Conservation (phyloP, 2,797 vertebrate species). For the Syngnathus rostellatus region DNA sequence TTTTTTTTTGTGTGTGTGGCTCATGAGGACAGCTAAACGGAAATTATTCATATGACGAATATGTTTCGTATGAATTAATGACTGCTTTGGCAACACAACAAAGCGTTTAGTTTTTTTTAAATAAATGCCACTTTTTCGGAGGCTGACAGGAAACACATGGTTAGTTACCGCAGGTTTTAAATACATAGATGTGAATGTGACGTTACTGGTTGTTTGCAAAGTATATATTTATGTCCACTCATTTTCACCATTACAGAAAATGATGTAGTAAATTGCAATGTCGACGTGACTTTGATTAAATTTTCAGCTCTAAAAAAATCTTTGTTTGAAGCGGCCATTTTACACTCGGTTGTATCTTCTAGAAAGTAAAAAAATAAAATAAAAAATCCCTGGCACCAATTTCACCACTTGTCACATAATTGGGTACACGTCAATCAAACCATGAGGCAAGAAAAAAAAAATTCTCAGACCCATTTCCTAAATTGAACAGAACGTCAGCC, state of each 20-base stretch:
- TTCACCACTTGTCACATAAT: background rate
- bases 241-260: too few relatives aligned
- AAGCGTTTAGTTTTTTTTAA: background rate
- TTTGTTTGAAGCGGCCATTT: too few relatives aligned
- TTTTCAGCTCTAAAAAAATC: too few relatives aligned
- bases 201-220: too few relatives aligned
- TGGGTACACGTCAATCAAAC: background rate
- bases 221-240: too few relatives aligned
- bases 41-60: constrained; percentile 4
- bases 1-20: background rate
- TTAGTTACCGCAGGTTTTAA: background rate
- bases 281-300: too few relatives aligned
- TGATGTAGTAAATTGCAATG: too few relatives aligned
- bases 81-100: background rate
- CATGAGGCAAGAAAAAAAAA: background rate
- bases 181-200: background rate
- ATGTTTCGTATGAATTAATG: constrained; percentile 6
- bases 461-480: background rate
- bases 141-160: background rate
- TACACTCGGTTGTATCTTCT: background rate
- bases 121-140: background rate
- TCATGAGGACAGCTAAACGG: background rate
- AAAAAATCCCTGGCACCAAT: background rate
- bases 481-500: background rate
- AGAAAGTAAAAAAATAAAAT: background rate